Conservation (phyloP, 37 sponge, comb jelly and placozoan genomes). For the Beroe forskalii region DNA sequence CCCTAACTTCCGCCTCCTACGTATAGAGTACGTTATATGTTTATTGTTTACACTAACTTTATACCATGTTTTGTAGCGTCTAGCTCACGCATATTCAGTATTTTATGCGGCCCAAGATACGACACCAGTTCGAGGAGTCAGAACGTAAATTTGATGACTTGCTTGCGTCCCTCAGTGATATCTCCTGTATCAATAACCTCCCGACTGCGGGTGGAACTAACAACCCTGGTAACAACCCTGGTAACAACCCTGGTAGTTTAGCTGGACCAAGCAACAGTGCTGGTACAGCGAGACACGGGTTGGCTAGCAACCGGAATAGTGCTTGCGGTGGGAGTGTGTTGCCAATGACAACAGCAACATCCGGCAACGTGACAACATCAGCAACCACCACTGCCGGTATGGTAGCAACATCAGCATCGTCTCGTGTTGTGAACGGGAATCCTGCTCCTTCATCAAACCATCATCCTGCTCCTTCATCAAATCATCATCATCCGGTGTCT, state of each 20-base stretch:
- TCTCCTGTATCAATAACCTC: background rate
- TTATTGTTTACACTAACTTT: too few species aligned
- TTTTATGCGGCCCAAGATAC: background rate
- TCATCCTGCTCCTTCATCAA: background rate
- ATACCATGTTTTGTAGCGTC: too few species aligned
- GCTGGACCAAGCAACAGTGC: background rate
- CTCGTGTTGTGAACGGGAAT: background rate
- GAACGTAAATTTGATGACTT: background rate
- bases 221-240: background rate
- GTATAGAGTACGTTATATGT: too few species aligned
- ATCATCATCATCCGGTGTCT: too few species aligned
- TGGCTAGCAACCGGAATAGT: background rate
- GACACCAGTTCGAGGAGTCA: conserved; percentile 11
- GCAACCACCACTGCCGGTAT: background rate
- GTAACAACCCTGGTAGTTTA: background rate
- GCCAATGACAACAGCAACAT: too few species aligned
- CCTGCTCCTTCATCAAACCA: background rate
- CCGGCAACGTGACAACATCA: background rate
- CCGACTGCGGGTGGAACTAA: background rate
- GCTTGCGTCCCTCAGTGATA: background rate
- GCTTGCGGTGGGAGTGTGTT: background rate
- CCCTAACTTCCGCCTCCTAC: too few species aligned
- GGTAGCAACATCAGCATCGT: background rate
- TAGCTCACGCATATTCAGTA: too few species aligned
- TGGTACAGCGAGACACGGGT: background rate